A percentile compares a stretch with the other conserved stretches of the same genome.
Evolutionary conservation across 2,113 vertebrate genomes (phyloP).

Genomic region (Sterna hirundo): DNA sequence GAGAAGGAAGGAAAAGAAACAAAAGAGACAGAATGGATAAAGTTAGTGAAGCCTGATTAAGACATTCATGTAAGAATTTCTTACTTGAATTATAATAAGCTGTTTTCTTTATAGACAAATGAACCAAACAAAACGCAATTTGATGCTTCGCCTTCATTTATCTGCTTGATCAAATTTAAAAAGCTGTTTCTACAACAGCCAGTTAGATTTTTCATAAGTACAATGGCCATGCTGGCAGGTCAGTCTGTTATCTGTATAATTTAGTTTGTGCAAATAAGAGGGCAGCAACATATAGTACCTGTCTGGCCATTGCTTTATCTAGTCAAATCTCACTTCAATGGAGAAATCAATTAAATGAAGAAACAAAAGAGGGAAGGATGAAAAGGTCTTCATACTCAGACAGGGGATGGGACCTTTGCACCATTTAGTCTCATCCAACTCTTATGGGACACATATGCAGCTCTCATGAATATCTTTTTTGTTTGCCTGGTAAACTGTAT

Average conservation of each 20-base stretch:
- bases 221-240: not conserved
- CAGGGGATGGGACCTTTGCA: not conserved
- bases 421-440: not conserved
- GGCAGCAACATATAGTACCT: not conserved
- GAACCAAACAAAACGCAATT: not conserved
- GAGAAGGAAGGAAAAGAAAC: not conserved
- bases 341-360: not conserved
- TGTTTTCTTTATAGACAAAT: not conserved
- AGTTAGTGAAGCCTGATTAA: not conserved
- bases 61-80: not conserved
- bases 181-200: not conserved
- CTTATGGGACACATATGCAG: rapidly evolving
- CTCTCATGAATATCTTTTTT: not conserved
- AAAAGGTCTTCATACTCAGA: not conserved
- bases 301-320: not conserved
- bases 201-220: not conserved
- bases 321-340: not conserved
- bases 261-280: not conserved
- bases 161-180: not conserved
- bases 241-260: not conserved
- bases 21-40: not conserved
- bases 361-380: not conserved
- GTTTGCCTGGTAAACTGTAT: not conserved
- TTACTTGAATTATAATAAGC: not conserved
- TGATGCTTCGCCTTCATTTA: not conserved